Conservation (phyloP, 2,113 vertebrate genomes). For the Ctenodactylus gundi region DNA sequence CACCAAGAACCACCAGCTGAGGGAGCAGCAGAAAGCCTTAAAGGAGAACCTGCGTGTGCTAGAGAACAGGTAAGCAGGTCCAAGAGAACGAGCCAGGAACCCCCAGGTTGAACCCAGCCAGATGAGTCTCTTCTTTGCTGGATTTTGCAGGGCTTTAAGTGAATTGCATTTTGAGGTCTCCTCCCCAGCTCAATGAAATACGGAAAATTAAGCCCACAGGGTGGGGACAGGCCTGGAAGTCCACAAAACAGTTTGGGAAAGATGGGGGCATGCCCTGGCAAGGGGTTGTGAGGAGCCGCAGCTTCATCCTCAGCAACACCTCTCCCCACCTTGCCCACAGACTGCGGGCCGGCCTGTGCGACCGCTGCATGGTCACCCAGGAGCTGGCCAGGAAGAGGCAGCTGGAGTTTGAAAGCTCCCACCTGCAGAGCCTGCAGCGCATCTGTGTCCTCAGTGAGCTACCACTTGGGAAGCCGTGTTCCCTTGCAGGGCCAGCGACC, state of each 20-base stretch:
- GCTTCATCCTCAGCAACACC: neutral
- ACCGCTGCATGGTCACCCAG: conserved; percentile 96
- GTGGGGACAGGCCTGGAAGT: neutral
- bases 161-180: neutral
- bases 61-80: conserved; percentile 91
- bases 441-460: conserved; percentile 91
- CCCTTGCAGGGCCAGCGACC: neutral
- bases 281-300: accelerated
- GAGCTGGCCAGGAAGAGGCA: conserved; percentile 94
- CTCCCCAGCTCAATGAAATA: neutral
- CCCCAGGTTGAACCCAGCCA: too few species aligned
- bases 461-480: accelerated
- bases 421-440: conserved; percentile 93
- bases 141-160: neutral
- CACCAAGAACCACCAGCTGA: conserved; percentile 94
- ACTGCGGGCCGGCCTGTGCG: conserved; percentile 94
- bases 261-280: too few species aligned
- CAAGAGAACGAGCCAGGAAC: too few species aligned
- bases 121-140: neutral
- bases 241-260: neutral
- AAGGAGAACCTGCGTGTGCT: conserved; percentile 95
- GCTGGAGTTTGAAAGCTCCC: conserved; percentile 90
- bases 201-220: accelerated
- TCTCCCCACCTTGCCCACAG: conserved; percentile 71
- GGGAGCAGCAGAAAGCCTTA: conserved; percentile 93